Conservation (phyloP, 2,797 vertebrate genomes). For the Anabas testudineus region DNA sequence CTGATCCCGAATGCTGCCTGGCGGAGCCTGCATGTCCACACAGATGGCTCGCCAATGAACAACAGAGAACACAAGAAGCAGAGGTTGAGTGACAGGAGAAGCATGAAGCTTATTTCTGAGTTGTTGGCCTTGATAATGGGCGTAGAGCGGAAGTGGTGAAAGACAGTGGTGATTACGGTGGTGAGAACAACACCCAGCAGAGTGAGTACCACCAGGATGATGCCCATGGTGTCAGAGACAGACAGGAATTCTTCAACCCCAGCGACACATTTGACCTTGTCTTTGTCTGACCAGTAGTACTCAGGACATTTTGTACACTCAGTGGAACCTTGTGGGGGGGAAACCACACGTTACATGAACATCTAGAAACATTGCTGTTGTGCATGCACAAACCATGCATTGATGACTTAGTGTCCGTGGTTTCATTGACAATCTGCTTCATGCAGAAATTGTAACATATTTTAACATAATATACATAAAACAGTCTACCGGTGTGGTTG, state of each 20-base stretch:
- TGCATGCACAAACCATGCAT: neutral
- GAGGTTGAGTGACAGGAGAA: constrained; percentile 80
- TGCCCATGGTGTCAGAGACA: constrained; percentile 80
- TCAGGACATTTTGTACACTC: constrained; percentile 80
- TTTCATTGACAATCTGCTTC: neutral
- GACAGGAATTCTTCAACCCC: constrained; percentile 82
- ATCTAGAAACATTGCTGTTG: neutral
- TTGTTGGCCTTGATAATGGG: constrained; percentile 85
- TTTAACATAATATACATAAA: neutral
- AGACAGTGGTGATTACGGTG: constrained; percentile 66
- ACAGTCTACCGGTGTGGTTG: constrained; percentile 77
- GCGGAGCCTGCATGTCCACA: constrained; percentile 77
- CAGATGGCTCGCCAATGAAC: constrained; percentile 80
- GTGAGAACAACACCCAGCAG: constrained; percentile 77
- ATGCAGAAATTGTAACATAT: neutral
- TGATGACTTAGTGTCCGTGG: neutral
- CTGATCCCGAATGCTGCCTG: constrained; percentile 82
- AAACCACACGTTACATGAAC: constrained; percentile 10
- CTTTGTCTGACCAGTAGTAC: constrained; percentile 80
- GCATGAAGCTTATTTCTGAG: constrained; percentile 84
- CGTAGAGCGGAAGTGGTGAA: constrained; percentile 76
- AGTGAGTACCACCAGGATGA: constrained; percentile 75
- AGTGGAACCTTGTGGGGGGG: constrained; percentile 68
- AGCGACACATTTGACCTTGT: constrained; percentile 75
- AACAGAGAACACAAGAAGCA: constrained; percentile 82